phyloP scores from a whole-genome alignment of 2,888 invertebrate genomes.

The Torymus aiolomorphi region DNA sequence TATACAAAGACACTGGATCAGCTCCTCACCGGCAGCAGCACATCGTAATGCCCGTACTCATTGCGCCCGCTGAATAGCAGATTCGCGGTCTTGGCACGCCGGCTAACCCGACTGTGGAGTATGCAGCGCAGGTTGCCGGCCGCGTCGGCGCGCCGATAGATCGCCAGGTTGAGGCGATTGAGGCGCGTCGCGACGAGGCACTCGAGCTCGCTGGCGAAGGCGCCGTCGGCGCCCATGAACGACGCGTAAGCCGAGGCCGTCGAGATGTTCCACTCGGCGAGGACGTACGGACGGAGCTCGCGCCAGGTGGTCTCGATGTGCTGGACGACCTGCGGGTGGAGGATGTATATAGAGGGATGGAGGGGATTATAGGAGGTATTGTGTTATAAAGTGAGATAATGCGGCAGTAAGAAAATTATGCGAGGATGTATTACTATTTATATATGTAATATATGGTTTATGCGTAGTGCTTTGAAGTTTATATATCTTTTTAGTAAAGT shows the following conservation, averaged over 20 bases:
- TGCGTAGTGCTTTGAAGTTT: too few species aligned
- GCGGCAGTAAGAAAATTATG: too few species aligned
- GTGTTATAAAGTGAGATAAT: too few species aligned
- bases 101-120: slow-evolving; percentile 63
- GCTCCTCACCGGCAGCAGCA: slow-evolving; percentile 61
- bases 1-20: too few species aligned
- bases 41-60: slow-evolving; percentile 71
- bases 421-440: too few species aligned
- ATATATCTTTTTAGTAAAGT: too few species aligned
- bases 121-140: slow-evolving; percentile 64
- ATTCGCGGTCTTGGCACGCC: slow-evolving; percentile 64
- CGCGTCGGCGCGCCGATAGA: slow-evolving; percentile 65
- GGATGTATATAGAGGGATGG: not conserved
- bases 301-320: slow-evolving; percentile 68
- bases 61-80: slow-evolving; percentile 69
- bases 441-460: too few species aligned
- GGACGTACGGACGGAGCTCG: slow-evolving; percentile 68
- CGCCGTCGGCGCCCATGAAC: slow-evolving; percentile 68
- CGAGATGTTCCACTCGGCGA: slow-evolving; percentile 70
- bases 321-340: slow-evolving; percentile 64
- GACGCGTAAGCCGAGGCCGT: slow-evolving; percentile 60
- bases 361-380: not conserved
- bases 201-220: slow-evolving; percentile 70
- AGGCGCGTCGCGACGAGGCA: slow-evolving; percentile 69
- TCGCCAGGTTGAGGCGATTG: slow-evolving; percentile 68